Evolutionary conservation across 2,113 vertebrate species (phyloP), one percentile per base, ranked within the genome.

Genomic region (Menidia beryllina): DNA sequence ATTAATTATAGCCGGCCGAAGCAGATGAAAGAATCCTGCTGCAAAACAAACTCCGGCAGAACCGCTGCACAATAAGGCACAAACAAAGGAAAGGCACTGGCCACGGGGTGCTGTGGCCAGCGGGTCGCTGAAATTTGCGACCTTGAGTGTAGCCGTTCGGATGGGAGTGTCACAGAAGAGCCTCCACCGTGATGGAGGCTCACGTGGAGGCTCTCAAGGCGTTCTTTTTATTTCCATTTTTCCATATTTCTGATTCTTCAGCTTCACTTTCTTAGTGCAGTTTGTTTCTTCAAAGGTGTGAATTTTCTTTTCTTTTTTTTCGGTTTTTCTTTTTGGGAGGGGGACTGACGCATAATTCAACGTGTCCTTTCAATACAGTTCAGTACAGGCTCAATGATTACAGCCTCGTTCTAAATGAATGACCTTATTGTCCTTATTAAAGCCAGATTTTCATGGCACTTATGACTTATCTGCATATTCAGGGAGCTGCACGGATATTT

Each of bases 371-470:
- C 3, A 36, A 15, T 47, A 17, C 23, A 52, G 19, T 48, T 24
- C 34, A 47, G 57, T 51, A 45, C 58, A 56, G 9, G 19, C 17
- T 57, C 19, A 7, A 25, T 63, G 27, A 67, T 27, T 60, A 21
- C 25, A 51, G 63, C 75, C 71, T 56, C 65, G 45, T 36, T 72
- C 51, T 59, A 66, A 38, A 81, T 68, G 51, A 61, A 61, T 69
- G 65, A 78, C 76, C 64, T 61, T 72, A 77, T 68, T 79, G 68
- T 83, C 21, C 45, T 38, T 45, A 52, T 56, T 74, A 17, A 48
- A 81, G 43, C 25, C 34, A 14, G n/a, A 27, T 68, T 73, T 66
- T 61, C 50, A 68, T 19, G 26, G 48, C 20, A 66, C 64, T 2
- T 26, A 12, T 64, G 49, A 56, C 26, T 36, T 58, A 54, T 67